Evolutionary conservation across 2,113 vertebrate species (phyloP), one percentile per base, ranked within the genome.

Genomic region (Triplophysa tibetana): DNA sequence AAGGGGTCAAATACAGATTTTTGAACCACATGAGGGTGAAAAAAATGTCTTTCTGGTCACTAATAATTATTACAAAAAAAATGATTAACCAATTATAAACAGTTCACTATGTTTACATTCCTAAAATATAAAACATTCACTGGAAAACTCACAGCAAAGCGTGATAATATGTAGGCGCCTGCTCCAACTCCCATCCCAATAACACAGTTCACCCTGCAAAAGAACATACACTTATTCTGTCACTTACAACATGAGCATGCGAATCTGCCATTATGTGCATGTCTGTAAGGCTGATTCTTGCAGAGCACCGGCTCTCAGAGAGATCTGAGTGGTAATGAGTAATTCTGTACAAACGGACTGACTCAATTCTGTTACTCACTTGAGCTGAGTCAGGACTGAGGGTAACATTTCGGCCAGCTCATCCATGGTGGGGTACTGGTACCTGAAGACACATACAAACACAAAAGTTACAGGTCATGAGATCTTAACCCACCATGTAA

Each of bases 351-450:
- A 64, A 64, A 72, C 48, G 26, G 48, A 38, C 58, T 8, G 1
- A 8, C 12, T 9, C 13, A 54, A 81, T 56, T 38, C 19, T 45
- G 70, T 52, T 61, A 93, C 95, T 93, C 86, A 96, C 97, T 94
- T 96, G 64, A 99, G 92, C 84, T 98, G 96, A 8, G 93, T 96
- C 85, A 98, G 88, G 80, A 99, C 96, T 64, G 96, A 91, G 1
- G 94, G 93, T 82, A 99, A 88, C 97, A 99, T 98, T 90, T 98
- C 96, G 9, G 97, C 95, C 83, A 99, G 85, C 80, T 98, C 95
- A 82, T 98, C 96, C 95, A 96, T 97, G 75, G 93, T 95, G 0
- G 97, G 96, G 84, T 98, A 99, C 85, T 94, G 95, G 84, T 97
- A 99, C 75, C 97, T 99, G 87, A 24, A 83, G 33, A 84, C 38